Percentiles rank a stretch among this genome's conserved stretches.
phyloP scores from a whole-genome alignment of 2,888 invertebrate genomes.

The Dryocosmus kuriphilus region DNA sequence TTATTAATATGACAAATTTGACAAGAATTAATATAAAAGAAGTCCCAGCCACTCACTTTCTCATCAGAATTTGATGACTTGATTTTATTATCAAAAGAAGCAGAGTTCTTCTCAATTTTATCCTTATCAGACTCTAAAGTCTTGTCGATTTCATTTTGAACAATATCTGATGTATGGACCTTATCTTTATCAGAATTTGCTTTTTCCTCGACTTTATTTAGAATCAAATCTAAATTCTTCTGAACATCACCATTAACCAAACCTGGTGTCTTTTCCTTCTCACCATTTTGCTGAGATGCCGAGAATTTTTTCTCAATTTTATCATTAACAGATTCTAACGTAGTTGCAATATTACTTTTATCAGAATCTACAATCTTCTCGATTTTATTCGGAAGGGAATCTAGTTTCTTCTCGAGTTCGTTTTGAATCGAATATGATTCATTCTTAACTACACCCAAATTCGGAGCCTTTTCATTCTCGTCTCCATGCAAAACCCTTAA shows the following conservation, averaged over 20 bases:
- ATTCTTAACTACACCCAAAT: neutral
- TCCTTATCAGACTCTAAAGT: too few relatives aligned
- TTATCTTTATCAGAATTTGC: neutral
- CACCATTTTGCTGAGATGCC: too few relatives aligned
- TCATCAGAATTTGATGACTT: too few relatives aligned
- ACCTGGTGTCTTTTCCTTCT: neutral
- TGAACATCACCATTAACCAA: neutral
- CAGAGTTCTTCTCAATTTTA: too few relatives aligned
- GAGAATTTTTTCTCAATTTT: too few relatives aligned
- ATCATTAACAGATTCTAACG: neutral
- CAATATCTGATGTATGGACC: too few relatives aligned
- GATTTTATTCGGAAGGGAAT: neutral
- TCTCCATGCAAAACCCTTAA: neutral
- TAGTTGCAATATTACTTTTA: neutral
- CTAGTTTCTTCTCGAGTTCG: neutral
- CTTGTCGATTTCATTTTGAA: too few relatives aligned
- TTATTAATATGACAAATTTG: slow-evolving; percentile 71
- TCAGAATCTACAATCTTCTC: neutral
- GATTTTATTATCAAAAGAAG: too few relatives aligned
- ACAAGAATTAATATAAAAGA: slow-evolving; percentile 55
- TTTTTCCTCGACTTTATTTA: neutral
- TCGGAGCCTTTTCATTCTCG: neutral
- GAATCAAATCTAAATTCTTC: neutral
- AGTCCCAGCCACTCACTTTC: neutral
- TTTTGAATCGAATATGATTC: neutral